phyloP scores from a whole-genome alignment of 2,888 invertebrate species.

The Vesta saturnalis region DNA sequence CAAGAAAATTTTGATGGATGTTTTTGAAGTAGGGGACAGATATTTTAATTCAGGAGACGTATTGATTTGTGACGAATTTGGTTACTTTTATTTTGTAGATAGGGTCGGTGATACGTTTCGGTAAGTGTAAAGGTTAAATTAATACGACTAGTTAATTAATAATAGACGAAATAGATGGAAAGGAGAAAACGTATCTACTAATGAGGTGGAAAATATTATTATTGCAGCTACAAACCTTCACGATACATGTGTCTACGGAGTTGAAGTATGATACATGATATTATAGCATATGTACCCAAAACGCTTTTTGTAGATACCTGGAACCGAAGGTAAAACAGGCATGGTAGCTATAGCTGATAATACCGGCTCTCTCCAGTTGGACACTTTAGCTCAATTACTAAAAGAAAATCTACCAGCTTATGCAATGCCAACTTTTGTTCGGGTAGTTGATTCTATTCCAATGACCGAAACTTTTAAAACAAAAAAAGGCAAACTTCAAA shows the following conservation, averaged over 20 bases:
- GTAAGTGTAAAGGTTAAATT: constrained; percentile 48
- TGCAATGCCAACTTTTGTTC: background rate
- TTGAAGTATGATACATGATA: background rate
- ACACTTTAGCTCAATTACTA: background rate
- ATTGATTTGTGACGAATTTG: constrained; percentile 87
- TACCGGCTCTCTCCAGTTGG: background rate
- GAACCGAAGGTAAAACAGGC: constrained; percentile 87
- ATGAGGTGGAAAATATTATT: background rate
- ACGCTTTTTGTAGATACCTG: constrained; percentile 65
- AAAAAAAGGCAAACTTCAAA: background rate
- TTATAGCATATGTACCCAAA: constrained; percentile 35
- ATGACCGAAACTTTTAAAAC: background rate
- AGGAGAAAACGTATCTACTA: background rate
- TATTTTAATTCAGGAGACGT: constrained; percentile 94
- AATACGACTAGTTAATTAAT: no score
- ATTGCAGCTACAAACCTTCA: background rate
- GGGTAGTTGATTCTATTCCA: background rate
- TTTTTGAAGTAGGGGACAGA: constrained; percentile 84
- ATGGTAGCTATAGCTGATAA: constrained; percentile 89
- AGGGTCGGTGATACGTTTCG: constrained; percentile 86
- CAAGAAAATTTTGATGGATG: constrained; percentile 76
- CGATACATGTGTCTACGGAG: background rate
- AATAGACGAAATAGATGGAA: constrained; percentile 56
- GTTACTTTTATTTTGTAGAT: constrained; percentile 93
- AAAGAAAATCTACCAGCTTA: background rate